Conservation (phyloP, 2,888 invertebrate species). For the Drosophila flavopinicola region DNA sequence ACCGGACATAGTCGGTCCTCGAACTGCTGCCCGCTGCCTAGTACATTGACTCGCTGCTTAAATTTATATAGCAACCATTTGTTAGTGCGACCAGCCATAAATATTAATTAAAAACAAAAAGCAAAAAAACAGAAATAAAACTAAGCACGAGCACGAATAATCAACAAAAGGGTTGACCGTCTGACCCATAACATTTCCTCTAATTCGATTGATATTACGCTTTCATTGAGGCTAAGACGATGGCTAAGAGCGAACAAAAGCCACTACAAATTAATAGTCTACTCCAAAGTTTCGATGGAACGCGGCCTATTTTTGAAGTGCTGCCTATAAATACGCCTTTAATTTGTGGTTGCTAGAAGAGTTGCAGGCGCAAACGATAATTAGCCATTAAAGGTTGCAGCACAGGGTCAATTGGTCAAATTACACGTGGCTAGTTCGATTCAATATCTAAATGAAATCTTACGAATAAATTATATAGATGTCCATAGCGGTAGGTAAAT, state of each 20-base stretch:
- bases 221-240: slow-evolving; percentile 27
- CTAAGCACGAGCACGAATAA: slow-evolving; percentile 29
- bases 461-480: neutral
- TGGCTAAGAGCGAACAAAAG: slow-evolving; percentile 3
- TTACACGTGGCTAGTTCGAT: neutral
- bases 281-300: slow-evolving; percentile 6
- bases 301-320: slow-evolving; percentile 38
- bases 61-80: slow-evolving; percentile 19
- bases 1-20: slow-evolving; percentile 25
- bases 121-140: neutral
- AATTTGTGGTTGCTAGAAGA: slow-evolving; percentile 4
- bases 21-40: slow-evolving; percentile 17
- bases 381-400: neutral
- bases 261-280: slow-evolving; percentile 10
- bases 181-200: slow-evolving; percentile 47
- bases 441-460: neutral
- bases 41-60: slow-evolving; percentile 61
- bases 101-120: slow-evolving; percentile 51
- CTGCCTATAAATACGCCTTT: slow-evolving; percentile 18
- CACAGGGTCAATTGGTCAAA: neutral
- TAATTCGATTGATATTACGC: slow-evolving; percentile 46
- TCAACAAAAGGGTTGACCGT: slow-evolving; percentile 59
- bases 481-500: too few relatives aligned
- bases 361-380: neutral
- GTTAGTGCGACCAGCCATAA: slow-evolving; percentile 33